Percentiles rank a stretch among this genome's conserved stretches.
Evolutionary conservation across 23 tunicate genomes (phyloP).

Genomic region (Phallusia fumigata): DNA sequence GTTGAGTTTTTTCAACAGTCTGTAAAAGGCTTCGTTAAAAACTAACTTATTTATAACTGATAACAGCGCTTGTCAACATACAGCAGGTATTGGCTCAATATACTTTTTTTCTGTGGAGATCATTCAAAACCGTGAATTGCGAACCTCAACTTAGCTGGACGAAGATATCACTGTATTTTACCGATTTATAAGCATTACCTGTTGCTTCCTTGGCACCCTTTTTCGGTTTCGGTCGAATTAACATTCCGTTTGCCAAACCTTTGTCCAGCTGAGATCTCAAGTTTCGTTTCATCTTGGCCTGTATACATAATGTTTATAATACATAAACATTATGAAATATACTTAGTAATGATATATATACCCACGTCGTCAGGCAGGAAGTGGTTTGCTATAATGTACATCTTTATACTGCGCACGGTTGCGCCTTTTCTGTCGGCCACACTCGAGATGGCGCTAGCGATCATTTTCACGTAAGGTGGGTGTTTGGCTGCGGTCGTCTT

Average conservation of each 20-base stretch:
- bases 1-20: too few relatives aligned
- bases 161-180: too few relatives aligned
- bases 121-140: too few relatives aligned
- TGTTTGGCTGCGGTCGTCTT: background rate
- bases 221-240: constrained; percentile 10
- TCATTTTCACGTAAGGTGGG: constrained; percentile 10
- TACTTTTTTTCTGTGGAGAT: too few relatives aligned
- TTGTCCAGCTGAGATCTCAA: background rate
- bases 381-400: constrained; percentile 15
- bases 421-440: constrained; percentile 21
- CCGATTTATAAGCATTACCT: background rate
- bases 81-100: too few relatives aligned
- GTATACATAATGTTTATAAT: background rate
- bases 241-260: constrained; percentile 4
- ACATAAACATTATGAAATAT: too few relatives aligned
- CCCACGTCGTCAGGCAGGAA: background rate
- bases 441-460: constrained; percentile 14
- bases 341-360: background rate
- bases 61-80: too few relatives aligned
- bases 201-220: background rate
- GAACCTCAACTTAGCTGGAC: too few relatives aligned
- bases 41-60: too few relatives aligned
- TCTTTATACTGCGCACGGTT: constrained; percentile 9
- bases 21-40: too few relatives aligned
- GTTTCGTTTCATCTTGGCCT: constrained; percentile 14